Conservation (phyloP, 2,797 vertebrate genomes). For the Calcarius lapponicus region DNA sequence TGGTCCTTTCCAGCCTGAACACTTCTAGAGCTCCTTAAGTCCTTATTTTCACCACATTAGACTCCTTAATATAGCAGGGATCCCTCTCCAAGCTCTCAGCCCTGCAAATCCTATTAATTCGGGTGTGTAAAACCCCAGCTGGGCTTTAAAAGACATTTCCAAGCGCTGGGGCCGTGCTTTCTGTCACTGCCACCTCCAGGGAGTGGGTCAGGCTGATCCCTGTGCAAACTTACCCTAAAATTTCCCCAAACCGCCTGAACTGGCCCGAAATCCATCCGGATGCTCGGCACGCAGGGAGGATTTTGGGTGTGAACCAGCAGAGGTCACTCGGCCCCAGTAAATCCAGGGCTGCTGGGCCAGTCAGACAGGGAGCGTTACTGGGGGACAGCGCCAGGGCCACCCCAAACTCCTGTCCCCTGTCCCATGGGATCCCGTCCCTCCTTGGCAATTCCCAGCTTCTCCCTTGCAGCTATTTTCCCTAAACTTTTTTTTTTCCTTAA, state of each 20-base stretch:
- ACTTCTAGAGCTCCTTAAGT: not conserved
- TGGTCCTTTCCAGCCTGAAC: not conserved
- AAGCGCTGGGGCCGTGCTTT: not conserved
- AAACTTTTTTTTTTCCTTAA: no score
- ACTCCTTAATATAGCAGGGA: not conserved
- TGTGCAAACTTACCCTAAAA: not conserved
- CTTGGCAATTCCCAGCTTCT: no score
- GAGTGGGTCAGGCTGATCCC: not conserved
- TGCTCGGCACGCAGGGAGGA: fast-evolving
- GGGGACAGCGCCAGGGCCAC: not conserved
- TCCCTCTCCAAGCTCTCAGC: not conserved
- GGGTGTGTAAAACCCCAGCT: not conserved
- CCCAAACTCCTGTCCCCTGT: no score
- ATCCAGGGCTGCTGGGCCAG: not conserved
- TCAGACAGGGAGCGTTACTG: not conserved
- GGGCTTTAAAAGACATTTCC: not conserved
- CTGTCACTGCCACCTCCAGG: not conserved
- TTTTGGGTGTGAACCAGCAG: conserved; percentile 20
- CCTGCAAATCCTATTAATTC: not conserved
- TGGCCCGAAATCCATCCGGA: fast-evolving
- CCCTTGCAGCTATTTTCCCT: no score
- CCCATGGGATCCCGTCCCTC: no score
- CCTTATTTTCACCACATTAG: not conserved
- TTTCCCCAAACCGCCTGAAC: fast-evolving
- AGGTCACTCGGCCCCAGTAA: conserved; percentile 36